phyloP scores from a whole-genome alignment of 2,113 vertebrate genomes.

The Uria aalge region DNA sequence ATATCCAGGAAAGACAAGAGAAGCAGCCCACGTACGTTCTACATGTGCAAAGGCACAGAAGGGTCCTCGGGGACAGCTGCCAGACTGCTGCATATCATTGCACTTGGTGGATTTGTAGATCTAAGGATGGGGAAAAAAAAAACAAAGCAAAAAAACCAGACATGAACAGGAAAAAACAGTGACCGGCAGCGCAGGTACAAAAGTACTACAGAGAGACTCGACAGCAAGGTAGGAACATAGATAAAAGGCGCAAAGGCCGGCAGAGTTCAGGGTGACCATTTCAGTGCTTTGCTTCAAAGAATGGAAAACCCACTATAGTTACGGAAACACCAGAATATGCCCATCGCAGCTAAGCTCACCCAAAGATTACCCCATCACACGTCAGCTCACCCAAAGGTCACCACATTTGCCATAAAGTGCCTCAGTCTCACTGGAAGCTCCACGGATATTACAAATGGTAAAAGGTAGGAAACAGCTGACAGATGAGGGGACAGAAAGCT shows the following conservation, averaged over 20 bases:
- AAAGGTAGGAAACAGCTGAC: neutral
- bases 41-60: conserved; percentile 98
- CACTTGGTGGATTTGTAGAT: conserved; percentile 99
- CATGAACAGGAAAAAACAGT: conserved; percentile 12
- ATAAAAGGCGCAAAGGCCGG: neutral
- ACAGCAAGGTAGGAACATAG: neutral
- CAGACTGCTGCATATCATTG: conserved; percentile 98
- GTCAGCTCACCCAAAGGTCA: conserved; percentile 14
- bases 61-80: conserved; percentile 96
- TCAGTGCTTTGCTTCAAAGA: conserved; percentile 19
- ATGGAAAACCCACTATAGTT: neutral
- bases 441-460: neutral
- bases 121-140: conserved; percentile 58
- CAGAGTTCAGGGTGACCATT: neutral
- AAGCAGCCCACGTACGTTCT: conserved; percentile 84
- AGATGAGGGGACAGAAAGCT: conserved; percentile 19
- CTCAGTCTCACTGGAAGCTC: neutral
- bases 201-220: neutral
- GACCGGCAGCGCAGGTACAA: neutral
- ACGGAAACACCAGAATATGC: neutral
- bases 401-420: conserved; percentile 6
- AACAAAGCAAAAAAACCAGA: neutral
- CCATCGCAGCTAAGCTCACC: neutral
- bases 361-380: neutral
- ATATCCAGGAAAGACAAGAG: neutral